Evolutionary conservation across 2,888 invertebrate species (phyloP).

Genomic region (Agrochola macilenta): DNA sequence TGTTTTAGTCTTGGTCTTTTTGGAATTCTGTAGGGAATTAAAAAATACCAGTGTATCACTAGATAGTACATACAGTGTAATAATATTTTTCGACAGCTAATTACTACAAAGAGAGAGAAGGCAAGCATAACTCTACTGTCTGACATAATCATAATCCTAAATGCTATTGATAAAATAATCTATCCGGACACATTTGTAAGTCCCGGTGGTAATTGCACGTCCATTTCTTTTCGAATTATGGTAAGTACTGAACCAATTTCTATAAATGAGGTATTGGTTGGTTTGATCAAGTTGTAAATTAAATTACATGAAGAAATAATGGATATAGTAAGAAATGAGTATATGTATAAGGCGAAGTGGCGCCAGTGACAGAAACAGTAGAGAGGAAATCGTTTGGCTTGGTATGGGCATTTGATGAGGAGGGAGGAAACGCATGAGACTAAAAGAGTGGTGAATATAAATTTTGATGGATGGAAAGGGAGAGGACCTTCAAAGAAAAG

Average conservation of each 20-base stretch:
- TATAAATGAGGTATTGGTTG: constrained; percentile 7
- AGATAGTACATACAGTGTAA: too few species aligned
- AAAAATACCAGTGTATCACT: background rate
- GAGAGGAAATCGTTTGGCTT: too few species aligned
- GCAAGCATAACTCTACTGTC: background rate
- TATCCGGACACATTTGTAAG: background rate
- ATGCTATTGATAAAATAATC: background rate
- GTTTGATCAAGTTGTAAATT: background rate
- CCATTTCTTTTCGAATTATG: background rate
- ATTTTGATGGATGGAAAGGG: too few species aligned
- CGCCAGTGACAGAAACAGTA: too few species aligned
- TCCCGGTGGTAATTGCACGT: too few species aligned
- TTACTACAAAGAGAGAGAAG: constrained; percentile 2
- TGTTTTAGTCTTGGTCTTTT: background rate
- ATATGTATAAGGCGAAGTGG: too few species aligned
- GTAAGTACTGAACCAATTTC: constrained; percentile 30
- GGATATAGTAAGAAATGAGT: too few species aligned
- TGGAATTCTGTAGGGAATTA: background rate
- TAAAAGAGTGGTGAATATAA: too few species aligned
- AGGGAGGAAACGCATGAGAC: too few species aligned
- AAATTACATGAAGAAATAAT: too few species aligned
- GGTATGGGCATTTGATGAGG: too few species aligned
- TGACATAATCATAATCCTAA: background rate
- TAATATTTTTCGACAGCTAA: constrained; percentile 2
- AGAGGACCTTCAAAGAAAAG: too few species aligned